Conservation (phyloP, 1,140 invertebrate species). For the Ceratosolen solmsi region DNA sequence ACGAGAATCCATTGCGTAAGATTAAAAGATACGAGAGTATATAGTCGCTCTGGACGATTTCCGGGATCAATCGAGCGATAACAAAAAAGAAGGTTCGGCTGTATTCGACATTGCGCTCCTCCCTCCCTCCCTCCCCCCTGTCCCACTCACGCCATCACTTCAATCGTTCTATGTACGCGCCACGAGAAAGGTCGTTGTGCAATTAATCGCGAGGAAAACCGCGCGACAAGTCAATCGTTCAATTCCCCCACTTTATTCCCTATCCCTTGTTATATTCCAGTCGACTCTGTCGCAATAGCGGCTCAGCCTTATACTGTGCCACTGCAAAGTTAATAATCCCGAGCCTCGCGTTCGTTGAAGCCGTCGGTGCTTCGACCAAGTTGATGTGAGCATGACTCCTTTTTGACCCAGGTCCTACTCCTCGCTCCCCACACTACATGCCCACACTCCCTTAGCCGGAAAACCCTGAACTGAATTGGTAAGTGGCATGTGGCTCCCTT, state of each 20-base stretch:
- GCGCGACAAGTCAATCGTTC: constrained; percentile 38
- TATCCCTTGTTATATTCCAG: neutral
- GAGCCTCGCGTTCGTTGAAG: neutral
- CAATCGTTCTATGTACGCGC: neutral
- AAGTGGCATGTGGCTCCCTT: too few relatives aligned
- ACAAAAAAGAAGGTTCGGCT: constrained; percentile 25
- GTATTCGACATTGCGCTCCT: neutral
- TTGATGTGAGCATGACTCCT: neutral
- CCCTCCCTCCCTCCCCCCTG: neutral
- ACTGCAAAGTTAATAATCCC: constrained; percentile 13
- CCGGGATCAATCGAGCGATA: constrained; percentile 20
- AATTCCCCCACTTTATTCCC: neutral
- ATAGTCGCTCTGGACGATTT: neutral
- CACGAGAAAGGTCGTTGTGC: constrained; percentile 12
- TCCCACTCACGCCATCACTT: neutral
- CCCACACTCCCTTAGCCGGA: too few relatives aligned
- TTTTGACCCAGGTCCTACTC: neutral
- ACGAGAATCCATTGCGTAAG: constrained; percentile 15
- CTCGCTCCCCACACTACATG: too few relatives aligned
- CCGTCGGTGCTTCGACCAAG: neutral
- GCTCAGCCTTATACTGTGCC: neutral
- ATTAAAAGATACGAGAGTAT: neutral
- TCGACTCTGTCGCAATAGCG: neutral
- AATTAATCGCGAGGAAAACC: constrained; percentile 40
- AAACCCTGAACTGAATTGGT: too few relatives aligned